Evolutionary conservation across 2,113 vertebrate species (phyloP).

Genomic region (Erythrolamprus reginae): DNA sequence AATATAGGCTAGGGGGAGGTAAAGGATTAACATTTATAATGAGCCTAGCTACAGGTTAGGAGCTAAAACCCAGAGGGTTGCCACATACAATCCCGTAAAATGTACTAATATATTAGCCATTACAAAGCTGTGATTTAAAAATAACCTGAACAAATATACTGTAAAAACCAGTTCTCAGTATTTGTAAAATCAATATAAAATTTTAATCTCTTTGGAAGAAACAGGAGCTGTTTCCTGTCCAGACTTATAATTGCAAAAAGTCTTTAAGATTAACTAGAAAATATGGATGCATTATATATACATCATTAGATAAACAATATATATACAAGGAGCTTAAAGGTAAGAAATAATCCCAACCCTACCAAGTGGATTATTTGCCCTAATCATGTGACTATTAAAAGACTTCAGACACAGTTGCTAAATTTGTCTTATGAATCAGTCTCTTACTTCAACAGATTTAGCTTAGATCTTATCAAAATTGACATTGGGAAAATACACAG

Average conservation of each 20-base stretch:
- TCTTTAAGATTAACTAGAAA: not conserved
- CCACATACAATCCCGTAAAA: not conserved
- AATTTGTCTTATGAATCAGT: not conserved
- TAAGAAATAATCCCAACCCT: slow-evolving; percentile 46
- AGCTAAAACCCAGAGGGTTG: not conserved
- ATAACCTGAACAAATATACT: not conserved
- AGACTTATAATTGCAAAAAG: not conserved
- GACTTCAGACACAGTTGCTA: slow-evolving; percentile 37
- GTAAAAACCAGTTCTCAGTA: not conserved
- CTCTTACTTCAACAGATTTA: not conserved
- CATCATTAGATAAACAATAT: not conserved
- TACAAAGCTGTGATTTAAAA: not conserved
- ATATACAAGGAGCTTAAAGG: slow-evolving; percentile 48
- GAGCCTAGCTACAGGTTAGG: not conserved
- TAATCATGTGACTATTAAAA: slow-evolving; percentile 49
- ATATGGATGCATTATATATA: not conserved
- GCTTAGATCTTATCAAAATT: not conserved
- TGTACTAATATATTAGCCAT: not conserved
- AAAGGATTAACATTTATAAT: not conserved
- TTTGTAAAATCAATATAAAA: not conserved
- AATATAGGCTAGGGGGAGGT: not conserved
- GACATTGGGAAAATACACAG: not conserved
- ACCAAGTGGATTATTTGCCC: slow-evolving; percentile 55
- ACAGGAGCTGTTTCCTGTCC: not conserved
- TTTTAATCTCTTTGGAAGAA: not conserved